Evolutionary conservation across 1,140 invertebrate species (phyloP), one percentile per base, ranked within the genome.

Genomic region (Aphelinus atriplicis): DNA sequence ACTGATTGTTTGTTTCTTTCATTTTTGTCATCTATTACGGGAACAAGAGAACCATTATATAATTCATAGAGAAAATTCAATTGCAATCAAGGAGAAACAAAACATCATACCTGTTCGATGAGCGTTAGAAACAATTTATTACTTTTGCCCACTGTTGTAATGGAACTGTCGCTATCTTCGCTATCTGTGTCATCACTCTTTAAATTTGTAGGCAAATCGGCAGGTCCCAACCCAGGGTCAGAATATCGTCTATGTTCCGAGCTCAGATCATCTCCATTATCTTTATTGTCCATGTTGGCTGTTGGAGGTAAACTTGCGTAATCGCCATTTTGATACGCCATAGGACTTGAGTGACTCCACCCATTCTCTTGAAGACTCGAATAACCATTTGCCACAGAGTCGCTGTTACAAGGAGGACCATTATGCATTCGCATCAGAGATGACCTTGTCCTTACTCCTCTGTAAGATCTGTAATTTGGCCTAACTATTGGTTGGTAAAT

Each of bases 141-240:
- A 45, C 87, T 89, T 60, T 85, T 82, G 3, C 85, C 88, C 71
- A 88, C 87, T 9, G 86, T 87, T 5, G 83, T 87, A 43, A 86
- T 81, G 1, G 86, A 88, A 67, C 85, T 87, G 9, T 79, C 83
- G 63, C 83, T 85, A 1, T 83, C 84, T 0, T 55, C 75, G 57
- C 82, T 86, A 48, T 85, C 89, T 45, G 80, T 84, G 48, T 88
- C 88, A 71, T 89, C 89, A 77, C 84, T 55, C 84, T 88, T 53
- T 81, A 76, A 7, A 55, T 61, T 57, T 78, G 77, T 51, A 70
- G 70, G 1, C 79, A 74, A 1, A 78, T 65, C 87, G 45, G 88
- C 86, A 43, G 89, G 89, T 5, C 84, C 87, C 10, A 90, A 71
- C 1, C 90, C 90, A 75, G 89, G 90, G 83, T 91, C 90, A 0